phyloP scores from a whole-genome alignment of 2,113 vertebrate species.

The Antechinus flavipes region DNA sequence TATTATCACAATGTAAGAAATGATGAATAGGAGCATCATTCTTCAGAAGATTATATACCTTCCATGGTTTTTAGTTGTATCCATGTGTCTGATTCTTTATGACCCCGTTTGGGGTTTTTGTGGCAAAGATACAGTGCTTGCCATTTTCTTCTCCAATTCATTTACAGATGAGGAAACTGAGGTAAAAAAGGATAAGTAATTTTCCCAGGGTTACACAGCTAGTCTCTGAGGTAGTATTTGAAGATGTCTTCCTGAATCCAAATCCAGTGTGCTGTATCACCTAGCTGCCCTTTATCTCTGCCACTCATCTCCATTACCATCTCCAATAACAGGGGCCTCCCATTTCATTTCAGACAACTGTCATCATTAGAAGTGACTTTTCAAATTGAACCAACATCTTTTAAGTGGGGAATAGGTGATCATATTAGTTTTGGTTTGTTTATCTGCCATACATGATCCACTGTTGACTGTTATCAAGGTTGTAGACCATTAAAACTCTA shows the following conservation, averaged over 20 bases:
- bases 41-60: too few relatives aligned
- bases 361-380: not conserved
- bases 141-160: not conserved
- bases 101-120: not conserved
- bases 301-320: not conserved
- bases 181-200: not conserved
- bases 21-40: too few relatives aligned
- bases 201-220: not conserved
- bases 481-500: not conserved
- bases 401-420: not conserved
- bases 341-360: not conserved
- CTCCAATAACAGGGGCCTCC: not conserved
- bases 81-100: not conserved
- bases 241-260: not conserved
- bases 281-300: not conserved
- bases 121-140: not conserved
- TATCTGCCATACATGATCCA: not conserved
- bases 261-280: not conserved
- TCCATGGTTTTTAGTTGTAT: too few relatives aligned
- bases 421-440: not conserved
- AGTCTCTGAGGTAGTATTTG: not conserved
- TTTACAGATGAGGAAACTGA: not conserved
- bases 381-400: not conserved
- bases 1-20: not conserved
- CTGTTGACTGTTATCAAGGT: not conserved